Evolutionary conservation across 2,113 vertebrate genomes (phyloP), one percentile per base, ranked within the genome.

Genomic region (Oxyruncus cristatus): DNA sequence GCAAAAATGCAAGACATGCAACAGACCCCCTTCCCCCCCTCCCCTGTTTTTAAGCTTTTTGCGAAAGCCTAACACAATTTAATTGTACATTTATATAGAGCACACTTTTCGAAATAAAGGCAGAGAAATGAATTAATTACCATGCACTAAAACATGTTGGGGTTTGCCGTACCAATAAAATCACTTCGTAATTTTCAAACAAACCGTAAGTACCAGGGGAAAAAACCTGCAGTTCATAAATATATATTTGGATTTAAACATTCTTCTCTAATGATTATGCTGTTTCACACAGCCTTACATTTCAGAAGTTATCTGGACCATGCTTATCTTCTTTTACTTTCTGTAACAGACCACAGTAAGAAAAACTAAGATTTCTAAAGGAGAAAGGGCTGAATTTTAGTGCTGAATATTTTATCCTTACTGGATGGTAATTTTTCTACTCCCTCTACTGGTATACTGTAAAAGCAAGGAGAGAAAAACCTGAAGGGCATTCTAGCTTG

Each of bases 391-490:
- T 79, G 88, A 41, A 72, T 84, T 92, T 90, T 24, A 88, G 42
- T 11, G 61, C 52, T 53, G 61, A 65, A n/a, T 55, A 71, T 59
- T 88, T 81, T 47, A 61, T 59, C 49, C 32, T 68, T 65, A 49
- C 55, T 15, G 10, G 42, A 92, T 8, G 33, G 62, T 76, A 58
- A 95, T 77, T 94, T 95, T 85, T 88, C 44, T 75, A 82, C 91
- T 94, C 94, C 89, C 94, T 92, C 90, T 94, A 87, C 92, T 72
- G 92, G 89, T 41, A 78, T 12, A 67, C 37, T 75, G 77, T 65
- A 89, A 92, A 87, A 94, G 52, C 71, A 86, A 84, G 73, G 26
- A 30, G 68, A 71, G 23, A 81, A 81, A 94, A 94, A 55, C 32
- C 61, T 68, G 75, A 80, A 75, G 9, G 68, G 37, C 3, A 12